Conservation (phyloP, 2,113 vertebrate genomes). For the Leptobrachium ailaonicum region DNA sequence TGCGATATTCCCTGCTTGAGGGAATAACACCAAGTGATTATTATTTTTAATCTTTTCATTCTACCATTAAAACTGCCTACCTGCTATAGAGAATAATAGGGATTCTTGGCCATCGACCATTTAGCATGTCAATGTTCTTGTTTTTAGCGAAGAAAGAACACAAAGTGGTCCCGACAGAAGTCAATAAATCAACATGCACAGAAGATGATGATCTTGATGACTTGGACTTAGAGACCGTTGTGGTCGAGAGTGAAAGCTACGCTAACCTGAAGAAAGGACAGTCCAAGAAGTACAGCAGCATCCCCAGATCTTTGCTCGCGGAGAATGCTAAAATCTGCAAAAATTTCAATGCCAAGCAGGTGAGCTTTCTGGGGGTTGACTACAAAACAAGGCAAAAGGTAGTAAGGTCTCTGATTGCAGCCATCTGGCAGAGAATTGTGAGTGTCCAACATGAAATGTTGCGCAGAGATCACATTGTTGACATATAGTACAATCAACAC, state of each 20-base stretch:
- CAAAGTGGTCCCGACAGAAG: slow-evolving; percentile 32
- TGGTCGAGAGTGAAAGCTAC: slow-evolving; percentile 84
- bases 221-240: slow-evolving; percentile 63
- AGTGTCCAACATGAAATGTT: too few relatives aligned
- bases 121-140: not conserved
- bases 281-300: slow-evolving; percentile 70
- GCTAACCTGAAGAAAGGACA: slow-evolving; percentile 84
- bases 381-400: not conserved
- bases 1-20: too few relatives aligned
- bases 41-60: too few relatives aligned
- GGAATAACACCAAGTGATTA: too few relatives aligned
- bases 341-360: slow-evolving; percentile 81
- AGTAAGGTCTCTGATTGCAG: too few relatives aligned
- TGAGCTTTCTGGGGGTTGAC: slow-evolving; percentile 52
- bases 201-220: slow-evolving; percentile 69
- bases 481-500: too few relatives aligned
- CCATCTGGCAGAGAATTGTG: too few relatives aligned
- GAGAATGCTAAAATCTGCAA: slow-evolving; percentile 84
- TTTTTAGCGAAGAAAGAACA: slow-evolving; percentile 59
- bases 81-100: too few relatives aligned
- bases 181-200: slow-evolving; percentile 53
- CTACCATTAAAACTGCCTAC: too few relatives aligned
- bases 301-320: slow-evolving; percentile 67
- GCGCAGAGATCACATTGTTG: too few relatives aligned
- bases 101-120: too few relatives aligned